Base-by-base conservation (phyloP, 2,888 invertebrate species). In the Philereme vetulata region DNA sequence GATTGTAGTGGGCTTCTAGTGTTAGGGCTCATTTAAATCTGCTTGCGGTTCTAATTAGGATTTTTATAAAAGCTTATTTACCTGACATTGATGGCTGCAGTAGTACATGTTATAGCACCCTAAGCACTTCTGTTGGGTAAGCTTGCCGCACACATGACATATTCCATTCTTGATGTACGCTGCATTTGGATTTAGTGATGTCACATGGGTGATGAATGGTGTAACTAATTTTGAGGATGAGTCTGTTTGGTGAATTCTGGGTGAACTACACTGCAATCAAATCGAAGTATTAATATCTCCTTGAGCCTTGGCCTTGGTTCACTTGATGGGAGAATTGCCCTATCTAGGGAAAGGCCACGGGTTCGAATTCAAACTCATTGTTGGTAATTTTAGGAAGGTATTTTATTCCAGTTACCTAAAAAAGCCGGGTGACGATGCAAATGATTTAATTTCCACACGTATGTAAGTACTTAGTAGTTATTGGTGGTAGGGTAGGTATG, bases 61-160 rank as follows among this genome's bases (percentile, higher is more conserved):
- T 1, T 21, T 21, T 21, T 21, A 21, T 21, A 21, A 21, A 21
- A 21, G 21, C 21, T 21, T 48, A 48, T 10, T 67, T 76, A 85
- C 85, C 84, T 80, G 78, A 56, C 85, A 85, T 33, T 64, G 50
- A 60, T 52, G 44, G 53, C 74, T 72, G 74, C 85, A 85, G 58
- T 83, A 85, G 63, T 76, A 74, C 11, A 48, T 50, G 51, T 68
- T 66, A 54, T 68, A 72, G 49, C 78, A 81, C 40, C 70, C 72
- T 11, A 73, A 38, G 55, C 80, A 82, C 50, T 61, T 71, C 3
- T 62, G 59, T 33, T 60, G 67, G 0, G 79, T 79, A 0, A 2
- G 44, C 42, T 61, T 73, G 9, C 72, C 65, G 55, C 85, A 85
- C 5, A 83, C 69, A 21, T 55, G 48, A 65, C 85, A 85, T 4